These are phyloP conservation scores for Bubalus kerabau DNA, from an alignment of 2,113 vertebrate genomes.

Conservation along the genomic window DNA sequence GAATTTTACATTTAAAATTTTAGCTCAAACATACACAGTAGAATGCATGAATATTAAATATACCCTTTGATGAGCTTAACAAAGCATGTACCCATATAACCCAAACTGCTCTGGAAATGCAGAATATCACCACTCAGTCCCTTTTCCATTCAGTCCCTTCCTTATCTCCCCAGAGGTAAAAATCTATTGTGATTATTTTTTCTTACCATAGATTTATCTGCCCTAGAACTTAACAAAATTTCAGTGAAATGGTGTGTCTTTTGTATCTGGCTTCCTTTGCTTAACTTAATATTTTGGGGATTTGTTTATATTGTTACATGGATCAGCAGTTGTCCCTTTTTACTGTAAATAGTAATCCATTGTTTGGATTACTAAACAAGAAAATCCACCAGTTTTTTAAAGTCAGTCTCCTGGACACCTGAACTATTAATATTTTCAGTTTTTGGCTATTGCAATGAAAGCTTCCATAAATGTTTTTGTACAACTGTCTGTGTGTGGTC, in stretches of 20 bases:
- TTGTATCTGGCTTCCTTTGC: neutral
- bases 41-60: neutral
- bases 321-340: neutral
- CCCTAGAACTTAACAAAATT: neutral
- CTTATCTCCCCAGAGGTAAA: neutral
- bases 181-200: neutral
- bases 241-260: neutral
- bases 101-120: neutral
- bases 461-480: neutral
- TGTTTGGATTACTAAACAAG: neutral
- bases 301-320: neutral
- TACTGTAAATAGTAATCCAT: neutral
- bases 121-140: neutral
- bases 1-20: neutral
- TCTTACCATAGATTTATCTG: neutral
- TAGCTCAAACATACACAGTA: neutral
- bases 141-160: neutral
- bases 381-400: neutral
- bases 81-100: neutral
- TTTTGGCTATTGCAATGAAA: neutral
- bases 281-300: neutral
- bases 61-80: neutral
- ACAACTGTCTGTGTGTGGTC: neutral
- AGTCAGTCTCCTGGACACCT: neutral
- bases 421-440: neutral